phyloP scores from a whole-genome alignment of 2,113 vertebrate genomes.

The Lepus europaeus region DNA sequence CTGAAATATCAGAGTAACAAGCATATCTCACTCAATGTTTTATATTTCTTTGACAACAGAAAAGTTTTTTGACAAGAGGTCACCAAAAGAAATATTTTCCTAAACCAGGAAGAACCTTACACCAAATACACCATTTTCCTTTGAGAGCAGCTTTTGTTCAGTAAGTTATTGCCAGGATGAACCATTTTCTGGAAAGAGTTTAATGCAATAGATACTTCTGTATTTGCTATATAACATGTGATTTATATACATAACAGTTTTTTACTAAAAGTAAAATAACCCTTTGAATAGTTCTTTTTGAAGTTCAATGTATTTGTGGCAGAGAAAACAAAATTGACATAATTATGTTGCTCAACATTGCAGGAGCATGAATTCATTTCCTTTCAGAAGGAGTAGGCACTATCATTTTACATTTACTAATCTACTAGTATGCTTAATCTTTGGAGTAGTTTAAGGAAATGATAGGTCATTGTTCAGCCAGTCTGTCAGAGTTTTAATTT shows the following conservation, averaged over 20 bases:
- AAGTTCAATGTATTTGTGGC: not conserved
- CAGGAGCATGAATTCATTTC: not conserved
- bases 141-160: not conserved
- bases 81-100: not conserved
- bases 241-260: not conserved
- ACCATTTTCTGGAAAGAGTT: not conserved
- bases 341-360: not conserved
- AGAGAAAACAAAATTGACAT: not conserved
- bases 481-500: not conserved
- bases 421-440: not conserved
- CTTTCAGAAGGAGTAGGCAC: not conserved
- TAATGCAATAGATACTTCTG: not conserved
- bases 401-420: not conserved
- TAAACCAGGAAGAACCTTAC: not conserved
- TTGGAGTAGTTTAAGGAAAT: not conserved
- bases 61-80: not conserved
- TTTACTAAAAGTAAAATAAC: not conserved
- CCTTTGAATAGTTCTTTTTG: constrained; percentile 13
- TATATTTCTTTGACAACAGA: not conserved
- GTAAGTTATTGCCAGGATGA: not conserved
- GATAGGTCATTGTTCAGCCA: not conserved
- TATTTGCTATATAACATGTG: not conserved
- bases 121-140: not conserved
- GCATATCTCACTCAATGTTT: not conserved
- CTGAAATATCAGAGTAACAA: constrained; percentile 1